Evolutionary conservation across 2,797 vertebrate species (phyloP).

Genomic region (Cynodonichthys magdalenae): DNA sequence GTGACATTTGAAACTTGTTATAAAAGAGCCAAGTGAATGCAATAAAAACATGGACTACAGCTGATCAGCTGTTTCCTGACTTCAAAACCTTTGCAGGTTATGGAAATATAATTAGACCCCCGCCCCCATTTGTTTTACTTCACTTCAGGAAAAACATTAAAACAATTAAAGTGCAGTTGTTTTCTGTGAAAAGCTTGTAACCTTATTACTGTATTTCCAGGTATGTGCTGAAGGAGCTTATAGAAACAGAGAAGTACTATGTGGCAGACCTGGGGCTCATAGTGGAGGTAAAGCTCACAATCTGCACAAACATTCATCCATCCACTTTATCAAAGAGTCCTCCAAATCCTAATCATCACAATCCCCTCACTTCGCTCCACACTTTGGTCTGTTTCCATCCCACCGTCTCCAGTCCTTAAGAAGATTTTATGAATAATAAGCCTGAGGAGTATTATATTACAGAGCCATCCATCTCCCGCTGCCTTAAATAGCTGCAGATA

Average conservation of each 20-base stretch:
- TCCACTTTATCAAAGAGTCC: conserved; percentile 30
- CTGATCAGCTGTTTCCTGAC: conserved; percentile 2
- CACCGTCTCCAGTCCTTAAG: conserved; percentile 41
- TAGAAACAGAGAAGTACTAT: conserved; percentile 93
- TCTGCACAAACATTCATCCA: conserved; percentile 41
- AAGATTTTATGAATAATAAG: conserved; percentile 63
- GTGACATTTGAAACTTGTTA: conserved; percentile 2
- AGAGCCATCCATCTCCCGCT: conserved; percentile 27
- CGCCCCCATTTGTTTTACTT: background rate
- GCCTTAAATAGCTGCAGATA: conserved; percentile 52
- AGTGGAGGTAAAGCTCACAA: conserved; percentile 85
- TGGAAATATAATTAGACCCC: background rate
- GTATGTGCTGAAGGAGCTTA: conserved; percentile 91
- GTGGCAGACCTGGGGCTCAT: conserved; percentile 90
- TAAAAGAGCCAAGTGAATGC: background rate
- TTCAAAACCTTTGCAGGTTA: background rate
- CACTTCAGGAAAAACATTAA: background rate
- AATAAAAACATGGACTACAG: background rate
- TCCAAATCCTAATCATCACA: conserved; percentile 55
- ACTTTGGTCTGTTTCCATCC: conserved; percentile 44
- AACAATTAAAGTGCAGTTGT: conserved; percentile 14
- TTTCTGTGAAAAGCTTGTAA: conserved; percentile 9
- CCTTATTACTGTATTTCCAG: conserved; percentile 69
- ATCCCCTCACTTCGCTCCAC: conserved; percentile 39
- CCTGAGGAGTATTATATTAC: conserved; percentile 49